Evolutionary conservation across 1,140 invertebrate genomes (phyloP).

Genomic region (Dendrolimus punctatus): DNA sequence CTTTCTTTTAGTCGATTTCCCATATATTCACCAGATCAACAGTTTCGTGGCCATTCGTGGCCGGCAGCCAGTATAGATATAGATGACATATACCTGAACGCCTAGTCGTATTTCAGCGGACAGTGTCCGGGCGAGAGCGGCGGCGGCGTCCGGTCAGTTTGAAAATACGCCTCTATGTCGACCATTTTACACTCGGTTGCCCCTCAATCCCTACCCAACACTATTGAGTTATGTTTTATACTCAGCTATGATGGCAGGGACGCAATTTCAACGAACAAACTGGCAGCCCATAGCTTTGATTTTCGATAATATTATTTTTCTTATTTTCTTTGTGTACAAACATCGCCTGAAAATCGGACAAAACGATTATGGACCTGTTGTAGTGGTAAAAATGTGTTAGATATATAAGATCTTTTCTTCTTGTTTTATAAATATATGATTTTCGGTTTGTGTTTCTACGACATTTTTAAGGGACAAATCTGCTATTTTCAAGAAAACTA

Average conservation of each 20-base stretch:
- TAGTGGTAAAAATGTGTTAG: too few species aligned
- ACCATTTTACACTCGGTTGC: constrained; percentile 58
- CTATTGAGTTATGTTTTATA: constrained; percentile 63
- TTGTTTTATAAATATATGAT: too few species aligned
- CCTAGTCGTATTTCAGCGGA: constrained; percentile 40
- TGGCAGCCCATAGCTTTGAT: constrained; percentile 1
- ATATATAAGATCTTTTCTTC: too few species aligned
- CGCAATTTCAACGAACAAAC: constrained; percentile 15
- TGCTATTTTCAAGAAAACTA: too few species aligned
- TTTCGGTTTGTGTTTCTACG: too few species aligned
- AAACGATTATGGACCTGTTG: too few species aligned
- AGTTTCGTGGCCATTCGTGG: not conserved
- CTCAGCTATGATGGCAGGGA: constrained; percentile 15
- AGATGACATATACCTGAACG: constrained; percentile 22
- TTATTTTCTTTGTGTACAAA: constrained; percentile 2
- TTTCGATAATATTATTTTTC: not conserved
- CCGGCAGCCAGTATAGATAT: constrained; percentile 8
- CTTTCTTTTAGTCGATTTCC: too few species aligned
- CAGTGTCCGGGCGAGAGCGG: not conserved
- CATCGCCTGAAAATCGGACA: not conserved
- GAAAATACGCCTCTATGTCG: constrained; percentile 55
- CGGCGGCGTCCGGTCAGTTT: constrained; percentile 44
- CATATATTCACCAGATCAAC: too few species aligned
- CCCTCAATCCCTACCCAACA: constrained; percentile 36
- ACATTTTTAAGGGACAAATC: too few species aligned